These are phyloP conservation scores for Zaprionus taronus DNA, from an alignment of 1,140 invertebrate genomes.

Conservation along the genomic window DNA sequence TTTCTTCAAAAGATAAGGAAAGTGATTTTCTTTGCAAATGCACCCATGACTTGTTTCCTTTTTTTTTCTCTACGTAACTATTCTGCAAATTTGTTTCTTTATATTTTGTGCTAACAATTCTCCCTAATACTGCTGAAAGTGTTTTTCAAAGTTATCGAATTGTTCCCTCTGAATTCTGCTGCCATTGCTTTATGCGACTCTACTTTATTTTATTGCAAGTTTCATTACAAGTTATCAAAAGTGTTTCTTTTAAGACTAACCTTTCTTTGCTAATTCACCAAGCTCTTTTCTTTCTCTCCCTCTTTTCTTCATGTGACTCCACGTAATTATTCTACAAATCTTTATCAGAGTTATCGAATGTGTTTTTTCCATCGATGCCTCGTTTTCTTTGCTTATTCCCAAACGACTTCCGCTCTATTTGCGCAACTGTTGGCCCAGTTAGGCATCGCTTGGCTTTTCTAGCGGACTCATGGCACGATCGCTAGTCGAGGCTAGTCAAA, in stretches of 20 bases:
- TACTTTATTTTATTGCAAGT: neutral
- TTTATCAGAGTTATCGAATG: neutral
- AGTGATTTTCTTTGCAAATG: neutral
- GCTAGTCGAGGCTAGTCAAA: conserved; percentile 48
- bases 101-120: no score
- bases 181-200: neutral
- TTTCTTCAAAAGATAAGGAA: neutral
- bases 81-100: neutral
- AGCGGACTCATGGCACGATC: conserved; percentile 13
- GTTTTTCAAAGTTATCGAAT: neutral
- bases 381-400: conserved; percentile 40
- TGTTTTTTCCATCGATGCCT: neutral
- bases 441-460: conserved; percentile 29
- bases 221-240: neutral
- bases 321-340: neutral
- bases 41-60: no score
- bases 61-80: neutral
- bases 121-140: accelerated
- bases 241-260: no score
- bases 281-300: conserved; percentile 59
- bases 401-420: conserved; percentile 76
- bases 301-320: neutral
- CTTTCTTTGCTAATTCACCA: conserved; percentile 42
- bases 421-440: conserved; percentile 67
- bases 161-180: neutral